Conservation (phyloP, 1,140 invertebrate species). For the Solenopsis fugax region DNA sequence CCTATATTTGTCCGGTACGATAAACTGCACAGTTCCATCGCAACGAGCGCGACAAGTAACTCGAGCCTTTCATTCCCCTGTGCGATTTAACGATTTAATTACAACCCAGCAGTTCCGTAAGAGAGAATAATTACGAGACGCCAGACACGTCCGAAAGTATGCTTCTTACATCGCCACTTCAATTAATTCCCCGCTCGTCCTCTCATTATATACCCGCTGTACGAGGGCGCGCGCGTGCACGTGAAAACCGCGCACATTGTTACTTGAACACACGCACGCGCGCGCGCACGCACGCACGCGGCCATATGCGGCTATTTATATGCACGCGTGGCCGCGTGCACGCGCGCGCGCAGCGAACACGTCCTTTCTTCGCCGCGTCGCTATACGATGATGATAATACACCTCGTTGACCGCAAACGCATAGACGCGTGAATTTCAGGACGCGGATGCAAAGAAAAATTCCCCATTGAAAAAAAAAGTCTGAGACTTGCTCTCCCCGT, state of each 20-base stretch:
- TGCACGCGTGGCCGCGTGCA: slow-evolving; percentile 16
- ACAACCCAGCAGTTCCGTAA: slow-evolving; percentile 40
- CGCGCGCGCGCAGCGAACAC: neutral
- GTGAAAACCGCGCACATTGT: slow-evolving; percentile 45
- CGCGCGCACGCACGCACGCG: neutral
- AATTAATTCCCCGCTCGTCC: slow-evolving; percentile 56
- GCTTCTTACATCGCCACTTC: slow-evolving; percentile 17
- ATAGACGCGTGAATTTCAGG: slow-evolving; percentile 61
- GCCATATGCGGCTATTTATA: slow-evolving; percentile 47
- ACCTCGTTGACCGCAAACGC: slow-evolving; percentile 60
- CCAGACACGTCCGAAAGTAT: slow-evolving; percentile 13
- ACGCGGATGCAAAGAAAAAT: slow-evolving; percentile 17
- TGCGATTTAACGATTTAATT: slow-evolving; percentile 47
- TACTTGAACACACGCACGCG: slow-evolving; percentile 11
- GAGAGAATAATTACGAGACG: slow-evolving; percentile 49
- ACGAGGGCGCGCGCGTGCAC: slow-evolving; percentile 21
- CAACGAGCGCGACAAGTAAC: slow-evolving; percentile 1
- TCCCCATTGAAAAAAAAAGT: neutral
- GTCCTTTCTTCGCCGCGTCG: slow-evolving; percentile 44
- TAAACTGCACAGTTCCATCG: neutral
- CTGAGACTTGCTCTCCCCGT: neutral
- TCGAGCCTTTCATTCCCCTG: neutral
- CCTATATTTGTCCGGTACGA: neutral
- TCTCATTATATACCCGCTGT: slow-evolving; percentile 46
- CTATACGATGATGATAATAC: slow-evolving; percentile 60